phyloP scores from a whole-genome alignment of 2,113 vertebrate genomes.

The Gymnorhina tibicen region DNA sequence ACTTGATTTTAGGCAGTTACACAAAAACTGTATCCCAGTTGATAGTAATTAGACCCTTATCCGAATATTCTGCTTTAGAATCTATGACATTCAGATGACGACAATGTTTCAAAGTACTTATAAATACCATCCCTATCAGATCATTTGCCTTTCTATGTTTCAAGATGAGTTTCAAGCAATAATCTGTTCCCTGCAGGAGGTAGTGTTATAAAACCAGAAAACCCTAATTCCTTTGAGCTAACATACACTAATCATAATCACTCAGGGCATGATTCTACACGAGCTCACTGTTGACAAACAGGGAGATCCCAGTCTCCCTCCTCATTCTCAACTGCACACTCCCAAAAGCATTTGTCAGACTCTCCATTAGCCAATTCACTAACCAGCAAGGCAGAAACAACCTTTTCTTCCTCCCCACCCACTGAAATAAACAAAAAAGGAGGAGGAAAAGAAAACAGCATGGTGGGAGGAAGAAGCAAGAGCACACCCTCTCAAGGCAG shows the following conservation, averaged over 20 bases:
- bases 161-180: neutral
- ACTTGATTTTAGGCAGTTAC: neutral
- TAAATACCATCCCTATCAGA: neutral
- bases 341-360: constrained; percentile 30
- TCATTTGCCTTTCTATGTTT: neutral
- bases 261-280: neutral
- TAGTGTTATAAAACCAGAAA: neutral
- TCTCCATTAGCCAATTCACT: neutral
- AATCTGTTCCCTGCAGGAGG: neutral
- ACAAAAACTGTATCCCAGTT: rapidly evolving
- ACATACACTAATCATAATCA: neutral
- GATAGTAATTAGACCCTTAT: neutral
- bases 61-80: neutral
- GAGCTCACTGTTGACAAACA: constrained; percentile 43
- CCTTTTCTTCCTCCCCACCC: neutral
- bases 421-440: neutral
- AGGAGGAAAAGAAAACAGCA: neutral
- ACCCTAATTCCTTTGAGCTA: neutral
- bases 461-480: neutral
- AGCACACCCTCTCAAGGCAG: neutral
- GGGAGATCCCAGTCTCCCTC: constrained; percentile 17
- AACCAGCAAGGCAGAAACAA: constrained; percentile 3
- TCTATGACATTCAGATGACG: neutral
- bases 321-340: constrained; percentile 5
- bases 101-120: neutral